Percentiles rank a stretch among this genome's conserved stretches.
Conservation (phyloP, 1,140 invertebrate species). For the Drosophila setifemur region DNA sequence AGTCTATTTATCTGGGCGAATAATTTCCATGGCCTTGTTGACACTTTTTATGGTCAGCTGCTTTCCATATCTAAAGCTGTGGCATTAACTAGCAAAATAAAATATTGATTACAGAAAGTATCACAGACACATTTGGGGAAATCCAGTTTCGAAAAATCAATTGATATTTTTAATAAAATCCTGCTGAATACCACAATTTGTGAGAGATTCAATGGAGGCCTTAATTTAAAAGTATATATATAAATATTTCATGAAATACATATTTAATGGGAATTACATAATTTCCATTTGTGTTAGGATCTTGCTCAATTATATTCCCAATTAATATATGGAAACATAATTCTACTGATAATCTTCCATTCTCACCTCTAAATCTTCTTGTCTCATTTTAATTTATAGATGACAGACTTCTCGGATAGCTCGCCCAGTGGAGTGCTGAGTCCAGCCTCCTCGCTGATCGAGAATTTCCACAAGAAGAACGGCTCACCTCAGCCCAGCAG, state of each 20-base stretch:
- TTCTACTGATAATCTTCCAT: slow-evolving; percentile 21
- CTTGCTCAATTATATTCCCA: too few species aligned
- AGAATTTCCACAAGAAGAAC: slow-evolving; percentile 82
- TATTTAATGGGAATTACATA: slow-evolving; percentile 11
- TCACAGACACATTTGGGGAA: not conserved
- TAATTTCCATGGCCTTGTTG: slow-evolving; percentile 24
- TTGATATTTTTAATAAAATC: too few species aligned
- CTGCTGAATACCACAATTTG: too few species aligned
- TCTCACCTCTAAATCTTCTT: not conserved
- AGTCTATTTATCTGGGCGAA: slow-evolving; percentile 18
- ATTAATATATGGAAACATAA: slow-evolving; percentile 28
- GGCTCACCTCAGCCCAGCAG: slow-evolving; percentile 23
- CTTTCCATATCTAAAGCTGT: slow-evolving; percentile 19
- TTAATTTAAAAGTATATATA: too few species aligned
- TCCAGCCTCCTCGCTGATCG: slow-evolving; percentile 74
- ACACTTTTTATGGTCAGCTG: slow-evolving; percentile 17
- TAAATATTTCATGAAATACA: not conserved
- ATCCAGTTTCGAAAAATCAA: not conserved
- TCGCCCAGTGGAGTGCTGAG: slow-evolving; percentile 72
- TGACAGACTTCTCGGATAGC: slow-evolving; percentile 82
- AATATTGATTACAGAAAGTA: slow-evolving; percentile 12
- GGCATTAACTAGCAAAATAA: slow-evolving; percentile 24
- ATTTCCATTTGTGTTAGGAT: not conserved
- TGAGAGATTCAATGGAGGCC: too few species aligned
- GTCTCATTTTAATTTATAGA: slow-evolving; percentile 42